Conservation (phyloP, 2,888 invertebrate genomes). For the Stenchaetothrips biformis region DNA sequence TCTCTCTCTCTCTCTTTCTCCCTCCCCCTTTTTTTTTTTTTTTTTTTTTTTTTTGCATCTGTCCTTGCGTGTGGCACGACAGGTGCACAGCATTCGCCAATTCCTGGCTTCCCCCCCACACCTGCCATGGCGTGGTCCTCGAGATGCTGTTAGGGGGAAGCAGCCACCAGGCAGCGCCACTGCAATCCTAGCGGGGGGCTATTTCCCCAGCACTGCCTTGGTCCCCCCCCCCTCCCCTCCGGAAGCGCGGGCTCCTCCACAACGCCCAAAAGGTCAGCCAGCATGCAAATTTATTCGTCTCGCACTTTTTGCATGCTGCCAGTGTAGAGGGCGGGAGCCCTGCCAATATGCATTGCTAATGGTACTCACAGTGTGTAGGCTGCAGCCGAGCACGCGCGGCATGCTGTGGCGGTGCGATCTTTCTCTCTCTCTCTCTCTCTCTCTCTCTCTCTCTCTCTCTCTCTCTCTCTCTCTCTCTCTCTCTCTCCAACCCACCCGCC, state of each 20-base stretch:
- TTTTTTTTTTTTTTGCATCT: not conserved
- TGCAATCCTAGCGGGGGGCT: not conserved
- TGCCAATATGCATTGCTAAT: conserved; percentile 19
- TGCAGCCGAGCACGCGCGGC: too few relatives aligned
- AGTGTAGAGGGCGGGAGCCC: too few relatives aligned
- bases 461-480: too few relatives aligned
- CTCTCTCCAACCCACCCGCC: too few relatives aligned
- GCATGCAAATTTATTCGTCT: conserved; percentile 20
- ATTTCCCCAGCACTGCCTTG: not conserved
- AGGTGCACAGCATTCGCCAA: not conserved
- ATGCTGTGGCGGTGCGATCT: too few relatives aligned
- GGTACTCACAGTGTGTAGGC: too few relatives aligned
- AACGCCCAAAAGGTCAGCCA: conserved; percentile 8
- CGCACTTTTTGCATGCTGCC: not conserved
- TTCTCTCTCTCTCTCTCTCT: too few relatives aligned
- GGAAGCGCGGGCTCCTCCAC: too few relatives aligned
- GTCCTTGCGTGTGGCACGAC: not conserved
- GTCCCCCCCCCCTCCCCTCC: not conserved
- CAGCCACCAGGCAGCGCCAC: not conserved
- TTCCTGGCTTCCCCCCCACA: not conserved
- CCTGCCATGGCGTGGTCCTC: too few relatives aligned
- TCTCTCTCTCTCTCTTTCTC: too few relatives aligned
- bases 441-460: too few relatives aligned
- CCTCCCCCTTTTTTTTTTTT: not conserved
- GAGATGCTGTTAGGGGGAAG: too few relatives aligned